These are phyloP conservation scores for Cyprinodon brontotheroides DNA, from an alignment of 2,113 vertebrate genomes.

Conservation along the genomic window DNA sequence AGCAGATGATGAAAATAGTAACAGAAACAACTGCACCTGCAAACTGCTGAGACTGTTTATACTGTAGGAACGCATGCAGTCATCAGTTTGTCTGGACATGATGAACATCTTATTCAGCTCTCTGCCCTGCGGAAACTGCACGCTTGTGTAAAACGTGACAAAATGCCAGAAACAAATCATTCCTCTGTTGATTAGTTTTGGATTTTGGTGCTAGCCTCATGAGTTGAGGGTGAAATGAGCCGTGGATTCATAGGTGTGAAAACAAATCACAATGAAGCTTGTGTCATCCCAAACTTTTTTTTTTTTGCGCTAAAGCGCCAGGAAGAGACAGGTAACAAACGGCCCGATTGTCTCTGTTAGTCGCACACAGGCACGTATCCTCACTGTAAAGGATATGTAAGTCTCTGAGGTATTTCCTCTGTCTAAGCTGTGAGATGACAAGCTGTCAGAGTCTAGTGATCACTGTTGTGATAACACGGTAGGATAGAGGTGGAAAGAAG, in stretches of 20 bases:
- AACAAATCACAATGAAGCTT: slow-evolving; percentile 65
- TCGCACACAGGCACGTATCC: slow-evolving; percentile 34
- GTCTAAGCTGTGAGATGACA: slow-evolving; percentile 61
- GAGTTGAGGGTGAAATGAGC: slow-evolving; percentile 27
- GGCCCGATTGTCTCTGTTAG: slow-evolving; percentile 34
- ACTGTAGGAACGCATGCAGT: background rate
- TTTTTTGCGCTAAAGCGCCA: slow-evolving; percentile 14
- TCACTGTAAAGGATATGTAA: slow-evolving; percentile 50
- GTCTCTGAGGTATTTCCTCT: slow-evolving; percentile 66
- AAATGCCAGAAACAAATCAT: background rate
- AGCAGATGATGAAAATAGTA: too few species aligned
- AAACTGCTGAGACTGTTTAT: background rate
- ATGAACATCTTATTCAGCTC: background rate
- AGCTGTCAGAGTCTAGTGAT: slow-evolving; percentile 62
- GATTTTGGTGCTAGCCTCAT: slow-evolving; percentile 9
- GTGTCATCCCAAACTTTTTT: slow-evolving; percentile 34
- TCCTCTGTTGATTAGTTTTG: slow-evolving; percentile 5
- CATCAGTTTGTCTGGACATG: background rate
- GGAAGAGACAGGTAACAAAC: slow-evolving; percentile 58
- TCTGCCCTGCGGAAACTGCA: background rate
- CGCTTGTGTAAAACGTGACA: background rate
- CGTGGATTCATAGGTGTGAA: slow-evolving; percentile 19
- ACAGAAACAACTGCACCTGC: background rate
- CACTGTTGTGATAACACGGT: slow-evolving; percentile 50
- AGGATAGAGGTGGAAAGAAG: slow-evolving; percentile 22